Evolutionary conservation across 2,888 invertebrate species (phyloP).

Genomic region (Polymixis lichenea): DNA sequence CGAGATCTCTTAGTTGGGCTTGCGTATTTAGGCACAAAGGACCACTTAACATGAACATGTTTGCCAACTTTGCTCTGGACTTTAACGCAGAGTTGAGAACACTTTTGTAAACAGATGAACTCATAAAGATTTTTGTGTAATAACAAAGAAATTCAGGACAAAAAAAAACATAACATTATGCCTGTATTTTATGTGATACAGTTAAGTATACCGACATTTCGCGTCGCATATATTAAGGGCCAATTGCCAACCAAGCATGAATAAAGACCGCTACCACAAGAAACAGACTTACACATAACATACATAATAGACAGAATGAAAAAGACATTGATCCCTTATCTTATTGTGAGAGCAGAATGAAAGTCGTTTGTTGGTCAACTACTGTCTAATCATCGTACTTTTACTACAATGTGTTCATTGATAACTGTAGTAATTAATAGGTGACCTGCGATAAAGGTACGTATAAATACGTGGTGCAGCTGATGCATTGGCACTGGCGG

Average conservation of each 20-base stretch:
- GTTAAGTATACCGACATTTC: background rate
- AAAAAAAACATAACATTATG: background rate
- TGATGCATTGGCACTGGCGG: slow-evolving; percentile 70
- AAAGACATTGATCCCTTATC: slow-evolving; percentile 54
- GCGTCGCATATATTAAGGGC: background rate
- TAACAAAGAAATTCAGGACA: no score
- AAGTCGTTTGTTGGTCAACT: slow-evolving; percentile 53
- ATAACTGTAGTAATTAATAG: slow-evolving; percentile 53
- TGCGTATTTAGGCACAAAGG: background rate
- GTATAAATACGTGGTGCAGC: slow-evolving; percentile 71
- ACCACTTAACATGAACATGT: background rate
- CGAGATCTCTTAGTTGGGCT: background rate
- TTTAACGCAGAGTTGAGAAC: background rate
- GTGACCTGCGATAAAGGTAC: slow-evolving; percentile 64
- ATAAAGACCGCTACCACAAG: slow-evolving; percentile 3
- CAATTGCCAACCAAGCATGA: background rate
- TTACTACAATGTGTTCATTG: slow-evolving; percentile 55
- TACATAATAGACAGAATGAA: slow-evolving; percentile 34
- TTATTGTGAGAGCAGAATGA: slow-evolving; percentile 36
- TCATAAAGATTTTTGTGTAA: background rate
- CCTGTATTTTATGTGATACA: background rate
- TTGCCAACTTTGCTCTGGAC: background rate
- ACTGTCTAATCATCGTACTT: slow-evolving; percentile 50
- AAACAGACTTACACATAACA: slow-evolving; percentile 36
- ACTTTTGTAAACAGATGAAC: background rate